Conservation (phyloP, 30 jellyfish, hydroid and myxozoan genomes). For the Hydra vulgaris region DNA sequence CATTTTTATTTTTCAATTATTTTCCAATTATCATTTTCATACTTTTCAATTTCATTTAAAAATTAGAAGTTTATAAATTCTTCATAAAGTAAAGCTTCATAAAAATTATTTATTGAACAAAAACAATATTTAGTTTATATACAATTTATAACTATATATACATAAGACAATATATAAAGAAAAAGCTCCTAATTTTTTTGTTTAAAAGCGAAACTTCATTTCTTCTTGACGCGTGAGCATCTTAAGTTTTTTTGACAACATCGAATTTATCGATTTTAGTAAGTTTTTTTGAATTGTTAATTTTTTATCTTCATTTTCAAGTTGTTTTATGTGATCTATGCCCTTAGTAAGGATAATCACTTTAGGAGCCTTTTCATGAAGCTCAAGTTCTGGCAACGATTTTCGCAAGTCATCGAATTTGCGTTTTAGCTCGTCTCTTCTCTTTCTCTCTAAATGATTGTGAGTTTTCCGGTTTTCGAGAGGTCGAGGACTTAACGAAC, state of each 20-base stretch:
- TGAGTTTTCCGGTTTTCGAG: constrained; percentile 21
- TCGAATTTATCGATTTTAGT: constrained; percentile 27
- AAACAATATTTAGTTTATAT: background rate
- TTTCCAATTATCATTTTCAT: too few relatives aligned
- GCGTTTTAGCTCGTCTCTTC: constrained; percentile 73
- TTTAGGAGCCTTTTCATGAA: constrained; percentile 66
- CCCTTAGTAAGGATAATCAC: constrained; percentile 70
- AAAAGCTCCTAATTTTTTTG: background rate
- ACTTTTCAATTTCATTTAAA: too few relatives aligned
- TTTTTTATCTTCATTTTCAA: constrained; percentile 35
- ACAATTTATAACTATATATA: background rate
- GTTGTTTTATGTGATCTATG: constrained; percentile 39
- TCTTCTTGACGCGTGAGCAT: background rate
- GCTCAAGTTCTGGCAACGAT: constrained; percentile 57
- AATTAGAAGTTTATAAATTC: too few relatives aligned
- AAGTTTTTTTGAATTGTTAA: constrained; percentile 41
- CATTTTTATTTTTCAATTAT: too few relatives aligned
- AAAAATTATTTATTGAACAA: background rate
- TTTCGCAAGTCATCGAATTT: constrained; percentile 73
- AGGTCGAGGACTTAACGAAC: background rate
- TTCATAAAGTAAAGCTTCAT: too few relatives aligned
- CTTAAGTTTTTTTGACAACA: constrained; percentile 32
- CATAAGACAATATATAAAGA: background rate
- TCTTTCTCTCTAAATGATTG: constrained; percentile 65
- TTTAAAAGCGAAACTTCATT: background rate